These are phyloP conservation scores for Malthinus seriepunctatus DNA, from an alignment of 2,888 invertebrate genomes.

Conservation along the genomic window DNA sequence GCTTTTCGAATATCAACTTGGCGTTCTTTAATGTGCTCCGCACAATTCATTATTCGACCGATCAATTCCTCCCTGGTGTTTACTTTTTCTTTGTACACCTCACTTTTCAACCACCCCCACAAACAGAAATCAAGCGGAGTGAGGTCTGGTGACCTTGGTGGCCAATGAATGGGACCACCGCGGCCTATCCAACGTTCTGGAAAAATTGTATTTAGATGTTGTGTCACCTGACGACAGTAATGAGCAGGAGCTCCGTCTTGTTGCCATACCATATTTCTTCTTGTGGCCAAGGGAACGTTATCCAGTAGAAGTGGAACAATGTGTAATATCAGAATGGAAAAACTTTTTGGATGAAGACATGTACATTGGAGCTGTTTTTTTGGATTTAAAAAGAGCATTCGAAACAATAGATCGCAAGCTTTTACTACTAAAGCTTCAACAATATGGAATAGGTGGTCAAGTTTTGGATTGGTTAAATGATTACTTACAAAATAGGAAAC, in stretches of 20 bases:
- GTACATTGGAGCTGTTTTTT: too few species aligned
- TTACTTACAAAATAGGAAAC: too few species aligned
- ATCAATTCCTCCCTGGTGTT: slow-evolving; percentile 6
- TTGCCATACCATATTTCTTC: neutral
- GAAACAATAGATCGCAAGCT: too few species aligned
- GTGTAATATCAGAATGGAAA: too few species aligned
- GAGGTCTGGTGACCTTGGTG: slow-evolving; percentile 29
- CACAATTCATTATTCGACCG: slow-evolving; percentile 1
- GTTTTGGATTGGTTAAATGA: too few species aligned
- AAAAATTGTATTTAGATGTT: slow-evolving; percentile 6
- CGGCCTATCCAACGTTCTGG: slow-evolving; percentile 17
- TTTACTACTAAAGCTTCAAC: too few species aligned
- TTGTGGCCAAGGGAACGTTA: neutral
- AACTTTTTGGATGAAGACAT: too few species aligned
- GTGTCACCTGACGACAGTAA: neutral
- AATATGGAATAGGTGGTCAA: too few species aligned
- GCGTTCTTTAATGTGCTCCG: slow-evolving; percentile 1
- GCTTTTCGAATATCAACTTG: neutral
- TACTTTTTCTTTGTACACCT: slow-evolving; percentile 3
- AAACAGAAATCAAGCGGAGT: slow-evolving; percentile 22
- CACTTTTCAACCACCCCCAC: slow-evolving; percentile 7
- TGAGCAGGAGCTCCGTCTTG: slow-evolving; percentile 2
- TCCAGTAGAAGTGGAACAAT: too few species aligned
- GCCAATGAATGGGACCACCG: too few species aligned
- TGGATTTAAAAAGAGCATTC: too few species aligned